phyloP scores from a whole-genome alignment of 2,113 vertebrate genomes.

The Pungitius pungitius region DNA sequence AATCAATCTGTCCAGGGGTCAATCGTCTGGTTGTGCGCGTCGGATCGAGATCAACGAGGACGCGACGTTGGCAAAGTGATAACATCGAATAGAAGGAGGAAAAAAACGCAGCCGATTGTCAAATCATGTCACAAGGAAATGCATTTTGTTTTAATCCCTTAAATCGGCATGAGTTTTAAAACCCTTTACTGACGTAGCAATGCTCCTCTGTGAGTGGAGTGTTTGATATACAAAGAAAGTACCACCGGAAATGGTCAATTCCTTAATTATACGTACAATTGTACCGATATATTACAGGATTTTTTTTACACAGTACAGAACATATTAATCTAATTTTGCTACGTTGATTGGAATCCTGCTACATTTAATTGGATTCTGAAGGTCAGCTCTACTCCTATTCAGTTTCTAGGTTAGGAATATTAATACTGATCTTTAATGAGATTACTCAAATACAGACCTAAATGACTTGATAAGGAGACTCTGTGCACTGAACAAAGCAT shows the following conservation, averaged over 20 bases:
- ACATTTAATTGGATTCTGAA: background rate
- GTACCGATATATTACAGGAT: background rate
- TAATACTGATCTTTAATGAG: background rate
- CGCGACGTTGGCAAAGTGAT: conserved; percentile 23
- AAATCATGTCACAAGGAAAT: background rate
- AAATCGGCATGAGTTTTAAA: background rate
- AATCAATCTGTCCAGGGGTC: conserved; percentile 59
- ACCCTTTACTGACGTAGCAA: background rate
- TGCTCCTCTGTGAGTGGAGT: too few relatives aligned
- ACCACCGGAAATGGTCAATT: background rate
- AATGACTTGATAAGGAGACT: background rate
- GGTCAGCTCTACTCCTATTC: background rate
- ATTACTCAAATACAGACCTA: background rate
- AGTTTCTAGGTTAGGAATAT: background rate
- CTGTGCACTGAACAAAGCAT: background rate
- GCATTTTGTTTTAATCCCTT: background rate
- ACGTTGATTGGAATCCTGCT: background rate
- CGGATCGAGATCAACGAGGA: conserved; percentile 44
- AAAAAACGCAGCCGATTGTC: conserved; percentile 1
- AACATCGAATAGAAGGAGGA: background rate
- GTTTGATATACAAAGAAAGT: background rate
- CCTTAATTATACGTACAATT: background rate
- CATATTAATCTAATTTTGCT: background rate
- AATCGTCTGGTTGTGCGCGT: conserved; percentile 42
- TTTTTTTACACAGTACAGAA: background rate